phyloP scores from a whole-genome alignment of 2,888 invertebrate genomes.

The Diploptera punctata region DNA sequence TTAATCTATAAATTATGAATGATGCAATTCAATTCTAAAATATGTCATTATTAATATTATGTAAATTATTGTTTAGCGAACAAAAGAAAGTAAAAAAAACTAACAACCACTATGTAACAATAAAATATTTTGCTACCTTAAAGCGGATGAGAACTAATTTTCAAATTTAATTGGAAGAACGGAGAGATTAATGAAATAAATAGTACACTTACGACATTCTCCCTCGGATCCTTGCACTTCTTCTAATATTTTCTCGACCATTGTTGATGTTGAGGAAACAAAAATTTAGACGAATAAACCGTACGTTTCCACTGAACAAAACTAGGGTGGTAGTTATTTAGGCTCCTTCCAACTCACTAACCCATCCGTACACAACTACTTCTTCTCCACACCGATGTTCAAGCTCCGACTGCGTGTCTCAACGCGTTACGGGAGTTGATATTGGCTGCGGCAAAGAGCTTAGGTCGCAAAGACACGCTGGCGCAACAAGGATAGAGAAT shows the following conservation, averaged over 20 bases:
- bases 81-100: no score
- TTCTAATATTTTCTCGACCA: slow-evolving; percentile 73
- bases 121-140: no score
- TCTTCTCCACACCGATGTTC: slow-evolving; percentile 53
- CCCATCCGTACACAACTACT: slow-evolving; percentile 53
- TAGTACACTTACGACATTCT: slow-evolving; percentile 50
- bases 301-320: neutral
- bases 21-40: no score
- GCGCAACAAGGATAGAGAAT: slow-evolving; percentile 17
- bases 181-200: no score
- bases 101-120: no score
- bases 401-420: slow-evolving; percentile 53
- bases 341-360: slow-evolving; percentile 25
- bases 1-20: no score
- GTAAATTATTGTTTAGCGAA: no score
- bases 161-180: no score
- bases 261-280: slow-evolving; percentile 49
- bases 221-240: slow-evolving; percentile 63
- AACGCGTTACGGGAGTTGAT: slow-evolving; percentile 13
- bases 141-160: no score
- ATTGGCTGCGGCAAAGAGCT: slow-evolving; percentile 20
- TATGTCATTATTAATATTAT: no score
- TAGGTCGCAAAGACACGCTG: slow-evolving; percentile 2
- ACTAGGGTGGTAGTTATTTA: neutral
- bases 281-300: neutral